Percentiles rank a stretch among this genome's conserved stretches.
Evolutionary conservation across 2,113 vertebrate genomes (phyloP).

Genomic region (Microcebus lehilahytsara): DNA sequence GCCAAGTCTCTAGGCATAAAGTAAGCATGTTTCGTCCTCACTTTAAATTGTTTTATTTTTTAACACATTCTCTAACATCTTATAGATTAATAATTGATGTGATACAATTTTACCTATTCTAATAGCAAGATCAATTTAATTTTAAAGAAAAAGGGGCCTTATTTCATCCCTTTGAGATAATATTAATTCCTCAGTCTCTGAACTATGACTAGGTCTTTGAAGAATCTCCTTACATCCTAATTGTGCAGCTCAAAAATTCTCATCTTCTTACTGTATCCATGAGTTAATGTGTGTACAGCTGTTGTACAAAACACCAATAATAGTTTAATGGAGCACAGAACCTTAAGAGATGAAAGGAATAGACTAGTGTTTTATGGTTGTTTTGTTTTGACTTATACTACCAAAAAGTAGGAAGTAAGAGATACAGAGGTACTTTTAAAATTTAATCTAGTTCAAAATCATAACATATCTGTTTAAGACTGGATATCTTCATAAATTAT

Average conservation of each 20-base stretch:
- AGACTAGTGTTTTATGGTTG: background rate
- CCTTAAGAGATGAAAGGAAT: constrained; percentile 15
- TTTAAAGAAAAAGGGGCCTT: background rate
- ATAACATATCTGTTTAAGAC: constrained; percentile 45
- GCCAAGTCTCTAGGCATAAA: background rate
- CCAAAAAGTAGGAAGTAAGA: background rate
- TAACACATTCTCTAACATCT: background rate
- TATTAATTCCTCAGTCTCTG: background rate
- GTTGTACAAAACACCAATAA: background rate
- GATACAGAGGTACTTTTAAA: constrained; percentile 5
- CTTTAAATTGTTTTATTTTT: background rate
- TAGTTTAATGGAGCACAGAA: background rate
- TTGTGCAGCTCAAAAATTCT: background rate
- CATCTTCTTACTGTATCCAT: background rate
- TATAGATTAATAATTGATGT: background rate
- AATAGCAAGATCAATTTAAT: background rate
- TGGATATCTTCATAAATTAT: background rate
- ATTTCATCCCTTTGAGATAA: background rate
- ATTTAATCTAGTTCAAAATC: background rate
- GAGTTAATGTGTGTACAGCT: background rate
- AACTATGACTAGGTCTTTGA: background rate
- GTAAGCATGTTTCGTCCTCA: background rate
- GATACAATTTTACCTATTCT: background rate
- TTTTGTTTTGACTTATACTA: constrained; percentile 45
- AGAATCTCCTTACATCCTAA: background rate